Base-by-base conservation (phyloP, 2,888 invertebrate species). In the Campopleginae sp. region DNA sequence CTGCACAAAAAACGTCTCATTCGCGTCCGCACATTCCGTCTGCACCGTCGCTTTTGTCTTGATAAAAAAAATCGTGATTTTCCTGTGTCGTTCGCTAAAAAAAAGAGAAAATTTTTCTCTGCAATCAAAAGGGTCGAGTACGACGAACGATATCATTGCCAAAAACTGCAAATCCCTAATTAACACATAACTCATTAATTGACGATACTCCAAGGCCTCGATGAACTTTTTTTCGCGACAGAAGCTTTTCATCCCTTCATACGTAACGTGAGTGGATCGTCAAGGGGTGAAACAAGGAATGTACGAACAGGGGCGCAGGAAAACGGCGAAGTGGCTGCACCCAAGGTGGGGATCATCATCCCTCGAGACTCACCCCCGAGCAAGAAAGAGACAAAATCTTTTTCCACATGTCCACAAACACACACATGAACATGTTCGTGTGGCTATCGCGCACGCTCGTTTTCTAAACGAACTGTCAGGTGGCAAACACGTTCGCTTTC, bases 281-380 rank as follows among this genome's bases (percentile, higher is more conserved):
- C 87, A 88, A 88, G 87, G 89, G 88, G 87, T 87, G 86, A 87
- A 86, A 76, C 80, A 80, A 89, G 88, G 89, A 91, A 91, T 90
- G 87, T 70, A 68, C 82, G 75, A 91, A 54, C 87, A 92, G 90
- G 76, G 84, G 61, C 61, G 66, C 85, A 91, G 89, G 72, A n/a
- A 31, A 27, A 5, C 12, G 85, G 89, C 89, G 86, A 89, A 89
- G 90, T 89, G 0, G 75, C 58, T 48, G 44, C 0, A 33, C 38
- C 12, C 14, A 68, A 65, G 80, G 80, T 65, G 54, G 51, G 31
- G 42, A 61, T 19, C 23, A n/a, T 68, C 79, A 80, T 86, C 31
- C 65, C 78, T 12, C 31, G 42, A 63, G 17, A 14, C 42, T 54
- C 14, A 33, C 23, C 46, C 48, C 44, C 33, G 31, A 72, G 42